Evolutionary conservation across 2,888 invertebrate genomes (phyloP).

Genomic region (Drosophila subquinaria): DNA sequence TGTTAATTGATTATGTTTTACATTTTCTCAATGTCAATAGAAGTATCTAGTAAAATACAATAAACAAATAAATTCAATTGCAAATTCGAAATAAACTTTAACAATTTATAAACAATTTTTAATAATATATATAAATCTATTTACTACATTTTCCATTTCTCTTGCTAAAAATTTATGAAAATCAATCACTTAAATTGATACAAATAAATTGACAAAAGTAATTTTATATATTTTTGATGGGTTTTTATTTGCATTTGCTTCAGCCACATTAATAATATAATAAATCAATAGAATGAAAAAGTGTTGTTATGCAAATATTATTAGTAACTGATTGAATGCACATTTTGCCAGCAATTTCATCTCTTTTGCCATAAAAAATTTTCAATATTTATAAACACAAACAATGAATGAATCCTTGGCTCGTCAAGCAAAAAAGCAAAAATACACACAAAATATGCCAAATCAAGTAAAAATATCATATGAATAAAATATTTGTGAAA

Average conservation of each 20-base stretch:
- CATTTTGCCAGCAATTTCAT: slow-evolving; percentile 5
- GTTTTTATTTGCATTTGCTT: not conserved
- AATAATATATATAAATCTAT: not conserved
- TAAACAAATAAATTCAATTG: not conserved
- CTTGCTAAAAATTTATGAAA: not conserved
- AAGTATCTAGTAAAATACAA: no score
- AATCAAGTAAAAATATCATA: slow-evolving; percentile 15
- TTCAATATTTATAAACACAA: slow-evolving; percentile 38
- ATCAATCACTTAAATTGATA: not conserved
- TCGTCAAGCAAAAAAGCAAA: slow-evolving; percentile 12
- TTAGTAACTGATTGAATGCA: slow-evolving; percentile 56
- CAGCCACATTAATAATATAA: slow-evolving; percentile 20
- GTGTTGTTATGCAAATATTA: slow-evolving; percentile 49
- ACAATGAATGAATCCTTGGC: slow-evolving; percentile 39
- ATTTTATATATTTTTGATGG: slow-evolving; percentile 4
- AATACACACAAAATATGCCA: slow-evolving; percentile 15
- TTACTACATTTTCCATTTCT: not conserved
- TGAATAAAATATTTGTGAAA: slow-evolving; percentile 31
- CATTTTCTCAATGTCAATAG: no score
- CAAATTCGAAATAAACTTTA: not conserved
- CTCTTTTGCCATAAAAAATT: slow-evolving; percentile 14
- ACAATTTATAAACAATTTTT: not conserved
- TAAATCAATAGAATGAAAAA: slow-evolving; percentile 28
- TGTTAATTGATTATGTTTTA: not conserved
- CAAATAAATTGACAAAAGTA: slow-evolving; percentile 3